Percentiles rank a stretch among this genome's conserved stretches.
These are phyloP conservation scores for Euphydryas editha DNA, from an alignment of 2,888 invertebrate species.

Conservation along the genomic window DNA sequence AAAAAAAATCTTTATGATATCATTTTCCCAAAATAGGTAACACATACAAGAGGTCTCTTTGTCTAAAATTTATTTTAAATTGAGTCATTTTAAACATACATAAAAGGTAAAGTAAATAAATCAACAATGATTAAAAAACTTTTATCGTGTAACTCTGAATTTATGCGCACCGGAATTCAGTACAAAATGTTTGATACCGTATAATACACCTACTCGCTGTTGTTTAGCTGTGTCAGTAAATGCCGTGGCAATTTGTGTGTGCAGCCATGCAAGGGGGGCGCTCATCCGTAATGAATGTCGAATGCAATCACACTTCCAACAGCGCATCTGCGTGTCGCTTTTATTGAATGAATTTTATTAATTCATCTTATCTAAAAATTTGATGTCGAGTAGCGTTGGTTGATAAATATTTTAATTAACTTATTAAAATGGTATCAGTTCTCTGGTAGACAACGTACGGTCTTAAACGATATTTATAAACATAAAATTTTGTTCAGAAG, in stretches of 20 bases:
- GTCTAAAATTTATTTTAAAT: no score
- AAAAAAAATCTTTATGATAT: no score
- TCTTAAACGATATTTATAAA: no score
- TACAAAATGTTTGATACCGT: constrained; percentile 2
- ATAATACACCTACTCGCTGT: neutral
- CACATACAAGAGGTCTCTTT: no score
- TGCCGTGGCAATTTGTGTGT: constrained; percentile 75
- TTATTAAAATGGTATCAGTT: no score
- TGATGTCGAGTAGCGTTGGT: neutral
- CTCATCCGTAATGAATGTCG: constrained; percentile 69
- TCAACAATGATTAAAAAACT: neutral
- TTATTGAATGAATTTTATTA: constrained; percentile 23
- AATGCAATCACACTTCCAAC: constrained; percentile 38
- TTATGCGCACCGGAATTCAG: neutral
- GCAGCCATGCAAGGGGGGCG: constrained; percentile 76
- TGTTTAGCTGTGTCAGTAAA: constrained; percentile 67
- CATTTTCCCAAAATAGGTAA: no score
- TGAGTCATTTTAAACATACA: neutral
- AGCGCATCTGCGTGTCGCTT: constrained; percentile 33
- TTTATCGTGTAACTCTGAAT: neutral
- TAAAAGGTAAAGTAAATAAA: neutral
- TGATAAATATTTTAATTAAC: neutral
- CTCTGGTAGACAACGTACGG: no score
- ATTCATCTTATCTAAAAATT: constrained; percentile 10
- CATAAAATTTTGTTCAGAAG: no score